Base-by-base conservation (phyloP, 2,888 invertebrate genomes). In the Drosophila nr. fundita region DNA sequence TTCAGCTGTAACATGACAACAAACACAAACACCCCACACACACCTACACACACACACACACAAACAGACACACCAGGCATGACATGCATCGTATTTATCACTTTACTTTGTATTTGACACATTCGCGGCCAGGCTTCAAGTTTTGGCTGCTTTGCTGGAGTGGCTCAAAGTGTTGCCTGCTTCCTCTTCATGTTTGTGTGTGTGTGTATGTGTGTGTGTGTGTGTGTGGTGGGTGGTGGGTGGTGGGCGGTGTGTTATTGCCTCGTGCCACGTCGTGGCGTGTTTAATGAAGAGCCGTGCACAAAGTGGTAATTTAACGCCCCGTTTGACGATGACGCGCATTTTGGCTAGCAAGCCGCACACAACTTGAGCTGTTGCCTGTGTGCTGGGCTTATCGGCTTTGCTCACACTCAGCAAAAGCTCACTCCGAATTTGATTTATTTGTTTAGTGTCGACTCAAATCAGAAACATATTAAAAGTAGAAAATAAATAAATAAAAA, bases 1-100 rank as follows among this genome's bases (percentile, higher is more conserved):
- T 88, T 91, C 85, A 89, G 85, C 83, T 83, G 87, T 78, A 86
- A 86, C 90, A 83, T 86, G 85, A 83, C 87, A 91, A 91, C 91
- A 88, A 90, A 83, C 89, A 90, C 81, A 77, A 70, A 27, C 60
- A 58, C 69, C 60, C 30, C 45, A 53, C 10, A 45, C 32, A 40
- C 30, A 45, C 40, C 54, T 54, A 48, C 38, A 50, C 32, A 48
- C 30, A 54, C 30, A 54, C 2, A 24, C 50, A 52, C 29, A 34
- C 29, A 49, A 30, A 58, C 45, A 52, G 42, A 50, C 40, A 30
- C 18, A 29, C 63, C 60, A 40, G 8, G 54, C 34, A 30, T 54
- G 67, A 30, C 48, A 48, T 78, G 85, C 78, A 84, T 73, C 81
- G 83, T 90, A 87, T 87, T 87, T 87, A 90, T 87, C 86, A 80